These are phyloP conservation scores for Sarcophaga rosellei DNA, from an alignment of 2,888 invertebrate species.

Conservation along the genomic window DNA sequence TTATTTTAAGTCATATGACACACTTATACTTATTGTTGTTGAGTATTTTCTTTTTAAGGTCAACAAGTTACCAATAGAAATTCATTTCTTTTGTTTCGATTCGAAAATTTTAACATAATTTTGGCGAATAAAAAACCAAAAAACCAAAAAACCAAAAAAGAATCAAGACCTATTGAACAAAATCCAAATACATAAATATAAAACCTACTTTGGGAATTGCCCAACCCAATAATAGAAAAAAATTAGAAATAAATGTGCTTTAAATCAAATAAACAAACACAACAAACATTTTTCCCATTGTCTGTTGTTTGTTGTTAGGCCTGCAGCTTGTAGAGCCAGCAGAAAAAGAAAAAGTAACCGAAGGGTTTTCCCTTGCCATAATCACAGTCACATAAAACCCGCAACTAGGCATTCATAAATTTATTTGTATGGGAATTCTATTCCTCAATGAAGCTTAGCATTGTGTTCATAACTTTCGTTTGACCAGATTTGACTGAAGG, in stretches of 20 bases:
- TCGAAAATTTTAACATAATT: constrained; percentile 32
- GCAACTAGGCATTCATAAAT: neutral
- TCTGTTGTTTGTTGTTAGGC: constrained; percentile 24
- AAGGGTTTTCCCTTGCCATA: constrained; percentile 53
- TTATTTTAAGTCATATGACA: constrained; percentile 64
- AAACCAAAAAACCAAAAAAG: constrained; percentile 9
- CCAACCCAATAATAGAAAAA: constrained; percentile 62
- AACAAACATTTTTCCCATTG: constrained; percentile 46
- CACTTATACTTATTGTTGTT: constrained; percentile 59
- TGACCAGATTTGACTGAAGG: constrained; percentile 63
- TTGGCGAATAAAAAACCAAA: constrained; percentile 15
- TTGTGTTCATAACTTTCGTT: constrained; percentile 52
- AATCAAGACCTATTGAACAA: neutral
- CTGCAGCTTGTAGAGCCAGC: neutral
- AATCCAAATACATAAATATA: constrained; percentile 29
- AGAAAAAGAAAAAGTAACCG: constrained; percentile 1
- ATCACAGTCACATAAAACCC: neutral
- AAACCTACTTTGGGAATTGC: constrained; percentile 57
- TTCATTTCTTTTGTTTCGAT: constrained; percentile 10
- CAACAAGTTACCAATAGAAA: constrained; percentile 54
- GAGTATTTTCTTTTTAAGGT: constrained; percentile 57
- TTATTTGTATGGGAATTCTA: constrained; percentile 1
- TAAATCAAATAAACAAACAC: constrained; percentile 29
- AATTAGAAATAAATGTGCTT: constrained; percentile 42
- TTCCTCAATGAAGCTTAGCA: constrained; percentile 56